These are phyloP conservation scores for Salminus brasiliensis DNA, from an alignment of 2,113 vertebrate species.

Conservation along the genomic window DNA sequence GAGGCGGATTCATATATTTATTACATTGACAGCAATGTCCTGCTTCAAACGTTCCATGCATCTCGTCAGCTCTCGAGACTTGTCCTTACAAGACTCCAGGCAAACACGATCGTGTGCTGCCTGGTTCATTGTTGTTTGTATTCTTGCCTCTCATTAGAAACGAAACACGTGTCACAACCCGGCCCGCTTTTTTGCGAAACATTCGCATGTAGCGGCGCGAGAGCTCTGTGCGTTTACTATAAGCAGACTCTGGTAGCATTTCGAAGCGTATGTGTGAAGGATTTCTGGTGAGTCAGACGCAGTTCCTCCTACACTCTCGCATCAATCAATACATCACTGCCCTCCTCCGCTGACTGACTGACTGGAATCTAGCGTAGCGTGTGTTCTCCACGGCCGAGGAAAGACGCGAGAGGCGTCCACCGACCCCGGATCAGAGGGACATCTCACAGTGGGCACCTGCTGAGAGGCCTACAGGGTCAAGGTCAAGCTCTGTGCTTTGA, in stretches of 20 bases:
- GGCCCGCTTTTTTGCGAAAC: slow-evolving; percentile 41
- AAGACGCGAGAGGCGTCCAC: slow-evolving; percentile 16
- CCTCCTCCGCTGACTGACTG: slow-evolving; percentile 53
- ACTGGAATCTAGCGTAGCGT: slow-evolving; percentile 40
- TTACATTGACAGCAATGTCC: slow-evolving; percentile 51
- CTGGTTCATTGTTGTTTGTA: not conserved
- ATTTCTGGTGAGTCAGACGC: slow-evolving; percentile 77
- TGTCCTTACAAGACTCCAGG: slow-evolving; percentile 37
- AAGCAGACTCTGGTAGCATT: slow-evolving; percentile 1
- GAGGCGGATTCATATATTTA: slow-evolving; percentile 51
- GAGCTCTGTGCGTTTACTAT: slow-evolving; percentile 15
- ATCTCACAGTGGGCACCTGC: not conserved
- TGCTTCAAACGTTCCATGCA: slow-evolving; percentile 38
- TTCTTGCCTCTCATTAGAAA: slow-evolving; percentile 37
- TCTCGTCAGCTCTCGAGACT: slow-evolving; percentile 38
- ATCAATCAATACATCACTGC: slow-evolving; percentile 75
- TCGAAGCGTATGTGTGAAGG: slow-evolving; percentile 40
- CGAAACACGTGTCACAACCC: slow-evolving; percentile 26
- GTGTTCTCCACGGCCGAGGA: slow-evolving; percentile 5
- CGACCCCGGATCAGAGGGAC: slow-evolving; percentile 17
- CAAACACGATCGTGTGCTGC: slow-evolving; percentile 23
- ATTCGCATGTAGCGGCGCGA: not conserved
- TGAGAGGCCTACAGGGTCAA: not conserved
- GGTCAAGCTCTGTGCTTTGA: not conserved
- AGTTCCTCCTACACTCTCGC: slow-evolving; percentile 69